phyloP scores from a whole-genome alignment of 1,140 invertebrate genomes.

The Cephus cinctus region DNA sequence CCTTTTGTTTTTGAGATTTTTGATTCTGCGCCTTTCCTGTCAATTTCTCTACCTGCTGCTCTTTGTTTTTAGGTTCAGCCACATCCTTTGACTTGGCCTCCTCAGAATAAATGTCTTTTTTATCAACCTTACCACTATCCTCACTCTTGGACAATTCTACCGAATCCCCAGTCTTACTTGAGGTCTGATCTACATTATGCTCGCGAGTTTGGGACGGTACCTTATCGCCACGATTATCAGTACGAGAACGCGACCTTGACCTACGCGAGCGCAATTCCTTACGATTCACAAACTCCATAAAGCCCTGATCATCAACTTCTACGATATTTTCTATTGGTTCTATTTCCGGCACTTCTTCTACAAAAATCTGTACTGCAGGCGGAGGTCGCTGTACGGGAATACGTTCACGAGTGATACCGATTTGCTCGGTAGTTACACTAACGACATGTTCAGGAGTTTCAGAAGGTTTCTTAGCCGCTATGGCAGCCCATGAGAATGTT shows the following conservation, averaged over 20 bases:
- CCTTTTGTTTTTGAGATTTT: slow-evolving; percentile 14
- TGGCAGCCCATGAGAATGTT: slow-evolving; percentile 30
- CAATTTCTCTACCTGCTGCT: slow-evolving; percentile 12
- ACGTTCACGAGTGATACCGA: slow-evolving; percentile 1
- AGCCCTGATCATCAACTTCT: slow-evolving; percentile 55
- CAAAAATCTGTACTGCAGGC: slow-evolving; percentile 54
- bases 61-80: background rate
- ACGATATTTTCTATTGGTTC: slow-evolving; percentile 44
- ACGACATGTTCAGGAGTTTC: slow-evolving; percentile 17
- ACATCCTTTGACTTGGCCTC: background rate
- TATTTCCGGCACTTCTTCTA: slow-evolving; percentile 32
- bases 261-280: slow-evolving; percentile 48
- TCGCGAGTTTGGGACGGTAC: slow-evolving; percentile 4
- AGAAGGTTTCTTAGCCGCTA: slow-evolving; percentile 26
- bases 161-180: background rate
- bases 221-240: slow-evolving; percentile 22
- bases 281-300: slow-evolving; percentile 52
- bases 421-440: background rate
- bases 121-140: background rate
- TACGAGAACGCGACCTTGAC: slow-evolving; percentile 52
- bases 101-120: background rate
- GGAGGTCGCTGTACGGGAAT: slow-evolving; percentile 8
- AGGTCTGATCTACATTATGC: background rate
- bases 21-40: slow-evolving; percentile 7
- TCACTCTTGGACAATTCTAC: background rate